A percentile compares a stretch with the other conserved stretches of the same genome.
Conservation (phyloP, 2,888 invertebrate genomes). For the Phasia obesa region DNA sequence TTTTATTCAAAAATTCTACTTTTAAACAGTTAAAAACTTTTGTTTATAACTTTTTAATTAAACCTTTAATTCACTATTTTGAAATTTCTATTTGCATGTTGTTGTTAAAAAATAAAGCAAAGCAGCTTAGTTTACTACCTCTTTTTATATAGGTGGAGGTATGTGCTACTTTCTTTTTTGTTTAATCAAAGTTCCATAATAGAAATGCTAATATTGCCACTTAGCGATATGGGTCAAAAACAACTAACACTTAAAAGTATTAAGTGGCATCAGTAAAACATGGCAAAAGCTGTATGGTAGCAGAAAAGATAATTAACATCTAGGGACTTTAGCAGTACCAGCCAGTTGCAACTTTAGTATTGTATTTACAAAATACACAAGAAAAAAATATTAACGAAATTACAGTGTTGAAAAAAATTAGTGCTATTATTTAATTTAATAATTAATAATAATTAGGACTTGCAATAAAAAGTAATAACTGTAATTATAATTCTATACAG, state of each 20-base stretch:
- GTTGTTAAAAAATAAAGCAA: constrained; percentile 32
- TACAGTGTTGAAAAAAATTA: constrained; percentile 12
- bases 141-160: not conserved
- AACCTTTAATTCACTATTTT: constrained; percentile 60
- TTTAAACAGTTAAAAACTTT: not conserved
- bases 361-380: constrained; percentile 23
- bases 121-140: not conserved
- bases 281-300: constrained; percentile 8
- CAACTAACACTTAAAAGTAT: constrained; percentile 35
- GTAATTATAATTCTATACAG: no score
- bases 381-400: constrained; percentile 18
- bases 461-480: no score
- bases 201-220: constrained; percentile 69
- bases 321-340: constrained; percentile 50
- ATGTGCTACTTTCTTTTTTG: constrained; percentile 23
- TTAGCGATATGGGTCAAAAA: constrained; percentile 66
- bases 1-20: not conserved
- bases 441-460: no score
- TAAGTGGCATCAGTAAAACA: constrained; percentile 44
- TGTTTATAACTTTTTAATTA: constrained; percentile 34
- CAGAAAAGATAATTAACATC: constrained; percentile 65
- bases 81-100: constrained; percentile 22
- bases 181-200: constrained; percentile 66
- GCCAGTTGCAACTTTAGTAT: constrained; percentile 36
- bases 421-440: not conserved